A percentile compares a stretch with the other conserved stretches of the same genome.
phyloP scores from a whole-genome alignment of 2,113 vertebrate species.

The Peromyscus californicus region DNA sequence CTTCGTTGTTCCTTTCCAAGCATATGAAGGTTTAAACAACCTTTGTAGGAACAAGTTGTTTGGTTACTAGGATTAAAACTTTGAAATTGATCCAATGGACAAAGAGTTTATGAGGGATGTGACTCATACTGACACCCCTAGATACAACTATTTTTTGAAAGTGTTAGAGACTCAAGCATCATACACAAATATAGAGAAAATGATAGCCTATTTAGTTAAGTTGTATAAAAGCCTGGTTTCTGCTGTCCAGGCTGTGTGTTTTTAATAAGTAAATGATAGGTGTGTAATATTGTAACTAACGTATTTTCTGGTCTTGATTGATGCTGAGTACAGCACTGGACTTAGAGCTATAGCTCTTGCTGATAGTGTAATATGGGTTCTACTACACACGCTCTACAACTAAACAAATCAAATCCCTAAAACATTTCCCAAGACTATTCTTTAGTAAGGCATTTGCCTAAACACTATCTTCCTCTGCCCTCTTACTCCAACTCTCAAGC shows the following conservation, averaged over 20 bases:
- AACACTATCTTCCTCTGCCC: not conserved
- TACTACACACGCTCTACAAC: not conserved
- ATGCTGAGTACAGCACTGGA: not conserved
- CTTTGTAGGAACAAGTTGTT: not conserved
- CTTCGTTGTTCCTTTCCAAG: not conserved
- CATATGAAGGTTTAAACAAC: not conserved
- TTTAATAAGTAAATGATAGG: not conserved
- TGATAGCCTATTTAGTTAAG: not conserved
- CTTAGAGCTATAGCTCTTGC: not conserved
- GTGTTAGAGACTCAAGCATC: not conserved
- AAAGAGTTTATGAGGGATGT: fast-evolving
- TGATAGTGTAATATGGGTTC: not conserved
- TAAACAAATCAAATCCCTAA: not conserved
- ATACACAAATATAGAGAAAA: not conserved
- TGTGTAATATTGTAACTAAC: not conserved
- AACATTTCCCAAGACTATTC: not conserved
- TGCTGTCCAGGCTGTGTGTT: not conserved
- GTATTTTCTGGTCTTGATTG: not conserved
- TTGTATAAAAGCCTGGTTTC: not conserved
- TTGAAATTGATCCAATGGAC: not conserved
- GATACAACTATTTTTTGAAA: not conserved
- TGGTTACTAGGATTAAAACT: not conserved
- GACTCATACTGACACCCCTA: not conserved
- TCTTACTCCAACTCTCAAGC: not conserved
- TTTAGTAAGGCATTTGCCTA: not conserved